Conservation (phyloP, 1,140 invertebrate genomes). For the Leptoteleia sp. region DNA sequence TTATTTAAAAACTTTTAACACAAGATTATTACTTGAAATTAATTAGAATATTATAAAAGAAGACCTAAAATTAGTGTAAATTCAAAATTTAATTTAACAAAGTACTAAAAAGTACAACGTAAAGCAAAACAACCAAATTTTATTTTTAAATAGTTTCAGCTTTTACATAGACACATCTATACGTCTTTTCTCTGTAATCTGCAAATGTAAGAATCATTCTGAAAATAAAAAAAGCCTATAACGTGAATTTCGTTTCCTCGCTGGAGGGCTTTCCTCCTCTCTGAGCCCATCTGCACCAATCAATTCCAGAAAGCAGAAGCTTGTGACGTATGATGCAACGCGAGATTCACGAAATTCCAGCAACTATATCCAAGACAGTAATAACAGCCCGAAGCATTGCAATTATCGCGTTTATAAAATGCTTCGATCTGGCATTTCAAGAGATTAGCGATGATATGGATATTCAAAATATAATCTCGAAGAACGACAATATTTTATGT, state of each 20-base stretch:
- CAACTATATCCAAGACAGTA: slow-evolving; percentile 26
- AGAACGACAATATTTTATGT: too few relatives aligned
- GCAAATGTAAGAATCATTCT: slow-evolving; percentile 12
- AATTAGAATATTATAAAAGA: too few relatives aligned
- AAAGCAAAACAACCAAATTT: too few relatives aligned
- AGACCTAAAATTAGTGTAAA: too few relatives aligned
- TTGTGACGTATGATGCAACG: slow-evolving; percentile 37
- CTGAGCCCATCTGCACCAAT: slow-evolving; percentile 46
- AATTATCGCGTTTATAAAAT: slow-evolving; percentile 30
- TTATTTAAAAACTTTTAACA: too few relatives aligned
- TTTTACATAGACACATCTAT: too few relatives aligned
- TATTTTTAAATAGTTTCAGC: too few relatives aligned
- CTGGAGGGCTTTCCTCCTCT: slow-evolving; percentile 40
- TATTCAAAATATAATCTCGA: too few relatives aligned
- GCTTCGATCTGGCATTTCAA: slow-evolving; percentile 8
- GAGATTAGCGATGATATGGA: background rate
- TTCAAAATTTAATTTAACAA: too few relatives aligned
- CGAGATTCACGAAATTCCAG: slow-evolving; percentile 26
- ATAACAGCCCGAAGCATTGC: slow-evolving; percentile 27
- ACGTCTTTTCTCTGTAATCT: too few relatives aligned
- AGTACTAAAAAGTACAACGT: too few relatives aligned
- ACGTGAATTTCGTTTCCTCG: slow-evolving; percentile 45
- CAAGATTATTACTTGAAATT: too few relatives aligned
- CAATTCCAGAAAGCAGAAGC: slow-evolving; percentile 52
- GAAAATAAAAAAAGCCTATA: slow-evolving; percentile 32